Conservation (phyloP, 2,797 vertebrate genomes). For the Carapus acus region DNA sequence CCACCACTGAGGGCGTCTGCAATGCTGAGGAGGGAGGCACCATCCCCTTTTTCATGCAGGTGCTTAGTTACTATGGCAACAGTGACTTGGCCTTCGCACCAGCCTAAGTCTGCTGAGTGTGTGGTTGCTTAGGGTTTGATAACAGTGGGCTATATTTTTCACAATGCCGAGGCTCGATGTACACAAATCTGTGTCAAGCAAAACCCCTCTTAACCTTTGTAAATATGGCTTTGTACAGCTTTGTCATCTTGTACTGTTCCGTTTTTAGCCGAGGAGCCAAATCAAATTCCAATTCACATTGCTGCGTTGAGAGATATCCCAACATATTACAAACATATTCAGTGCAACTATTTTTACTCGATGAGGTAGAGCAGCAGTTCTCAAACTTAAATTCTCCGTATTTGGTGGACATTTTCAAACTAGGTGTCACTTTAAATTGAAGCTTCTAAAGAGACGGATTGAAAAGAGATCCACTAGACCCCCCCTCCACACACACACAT, state of each 20-base stretch:
- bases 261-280: constrained; percentile 33
- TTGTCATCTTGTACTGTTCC: constrained; percentile 16
- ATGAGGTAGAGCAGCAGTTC: neutral
- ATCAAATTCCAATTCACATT: constrained; percentile 32
- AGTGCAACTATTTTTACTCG: too few relatives aligned
- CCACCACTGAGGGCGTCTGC: constrained; percentile 49
- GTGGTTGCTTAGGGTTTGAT: constrained; percentile 25
- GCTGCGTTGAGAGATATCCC: constrained; percentile 23
- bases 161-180: constrained; percentile 44
- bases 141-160: constrained; percentile 39
- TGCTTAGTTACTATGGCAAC: constrained; percentile 60
- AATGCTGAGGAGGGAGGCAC: constrained; percentile 36
- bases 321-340: too few relatives aligned
- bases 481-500: too few relatives aligned
- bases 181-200: constrained; percentile 13
- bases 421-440: too few relatives aligned
- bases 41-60: constrained; percentile 58
- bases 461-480: too few relatives aligned
- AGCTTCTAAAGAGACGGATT: too few relatives aligned
- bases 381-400: too few relatives aligned
- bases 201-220: constrained; percentile 27
- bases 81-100: constrained; percentile 31
- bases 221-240: constrained; percentile 27
- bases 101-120: constrained; percentile 25
- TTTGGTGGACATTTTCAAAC: too few relatives aligned